These are phyloP conservation scores for Poeciliopsis presidionis DNA, from an alignment of 2,797 vertebrate genomes.

Conservation along the genomic window DNA sequence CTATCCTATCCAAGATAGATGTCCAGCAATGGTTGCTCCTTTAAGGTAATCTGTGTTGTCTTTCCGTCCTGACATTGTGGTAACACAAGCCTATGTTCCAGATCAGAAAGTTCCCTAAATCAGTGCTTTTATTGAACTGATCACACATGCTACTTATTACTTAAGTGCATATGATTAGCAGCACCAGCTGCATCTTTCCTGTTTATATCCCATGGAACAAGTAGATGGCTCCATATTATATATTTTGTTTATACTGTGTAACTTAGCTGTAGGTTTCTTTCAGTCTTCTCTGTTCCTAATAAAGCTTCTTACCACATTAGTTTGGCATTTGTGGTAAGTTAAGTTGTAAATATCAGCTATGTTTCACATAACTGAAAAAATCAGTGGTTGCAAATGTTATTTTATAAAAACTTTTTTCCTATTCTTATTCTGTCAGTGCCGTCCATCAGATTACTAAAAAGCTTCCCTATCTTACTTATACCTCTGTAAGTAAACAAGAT, in stretches of 20 bases:
- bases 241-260: background rate
- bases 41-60: background rate
- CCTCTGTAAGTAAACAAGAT: background rate
- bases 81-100: background rate
- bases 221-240: background rate
- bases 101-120: background rate
- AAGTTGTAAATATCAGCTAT: background rate
- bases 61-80: background rate
- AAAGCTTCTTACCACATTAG: background rate
- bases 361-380: background rate
- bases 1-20: background rate
- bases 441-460: background rate
- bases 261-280: background rate
- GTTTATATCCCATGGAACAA: background rate
- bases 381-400: background rate
- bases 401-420: background rate
- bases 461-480: background rate
- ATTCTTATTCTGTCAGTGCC: background rate
- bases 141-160: background rate
- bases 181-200: background rate
- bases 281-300: background rate
- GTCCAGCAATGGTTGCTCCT: background rate
- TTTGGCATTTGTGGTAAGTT: background rate
- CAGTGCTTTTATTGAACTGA: background rate
- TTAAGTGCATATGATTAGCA: background rate